A percentile compares a stretch with the other conserved stretches of the same genome.
These are phyloP conservation scores for Tenthredo amoena DNA, from an alignment of 2,888 invertebrate genomes.

Conservation along the genomic window DNA sequence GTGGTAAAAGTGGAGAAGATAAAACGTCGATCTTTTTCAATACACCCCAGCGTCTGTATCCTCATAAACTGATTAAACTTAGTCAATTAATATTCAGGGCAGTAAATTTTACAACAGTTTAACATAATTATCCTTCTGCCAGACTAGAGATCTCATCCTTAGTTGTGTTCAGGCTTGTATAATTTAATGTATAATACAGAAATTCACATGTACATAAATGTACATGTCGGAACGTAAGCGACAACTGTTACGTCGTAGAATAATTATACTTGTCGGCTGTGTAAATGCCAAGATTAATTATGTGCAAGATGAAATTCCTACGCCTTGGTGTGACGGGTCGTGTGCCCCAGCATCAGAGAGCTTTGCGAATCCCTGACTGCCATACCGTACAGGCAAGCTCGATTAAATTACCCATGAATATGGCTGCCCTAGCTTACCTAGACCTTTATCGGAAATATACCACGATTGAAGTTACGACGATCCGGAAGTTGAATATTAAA, in stretches of 20 bases:
- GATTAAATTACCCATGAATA: constrained; percentile 42
- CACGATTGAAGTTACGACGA: constrained; percentile 5
- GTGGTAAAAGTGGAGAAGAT: background rate
- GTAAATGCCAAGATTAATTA: constrained; percentile 75
- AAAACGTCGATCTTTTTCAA: background rate
- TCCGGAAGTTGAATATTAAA: constrained; percentile 26
- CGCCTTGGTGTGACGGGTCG: constrained; percentile 64
- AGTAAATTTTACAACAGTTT: background rate
- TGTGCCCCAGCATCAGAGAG: constrained; percentile 50
- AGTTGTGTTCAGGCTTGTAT: background rate
- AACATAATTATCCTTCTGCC: background rate
- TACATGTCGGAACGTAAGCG: constrained; percentile 8
- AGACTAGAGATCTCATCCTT: background rate
- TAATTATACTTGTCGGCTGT: constrained; percentile 69
- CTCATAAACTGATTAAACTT: background rate
- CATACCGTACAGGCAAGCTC: constrained; percentile 5
- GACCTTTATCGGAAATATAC: constrained; percentile 40
- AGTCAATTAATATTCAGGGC: background rate
- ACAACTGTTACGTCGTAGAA: constrained; percentile 58
- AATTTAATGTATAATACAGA: constrained; percentile 20
- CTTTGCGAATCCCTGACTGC: background rate
- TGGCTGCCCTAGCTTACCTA: constrained; percentile 30
- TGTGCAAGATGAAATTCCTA: constrained; percentile 74
- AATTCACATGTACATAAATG: constrained; percentile 27
- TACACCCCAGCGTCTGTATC: too few species aligned